phyloP scores from a whole-genome alignment of 2,113 vertebrate genomes.

The Lophura nycthemera region DNA sequence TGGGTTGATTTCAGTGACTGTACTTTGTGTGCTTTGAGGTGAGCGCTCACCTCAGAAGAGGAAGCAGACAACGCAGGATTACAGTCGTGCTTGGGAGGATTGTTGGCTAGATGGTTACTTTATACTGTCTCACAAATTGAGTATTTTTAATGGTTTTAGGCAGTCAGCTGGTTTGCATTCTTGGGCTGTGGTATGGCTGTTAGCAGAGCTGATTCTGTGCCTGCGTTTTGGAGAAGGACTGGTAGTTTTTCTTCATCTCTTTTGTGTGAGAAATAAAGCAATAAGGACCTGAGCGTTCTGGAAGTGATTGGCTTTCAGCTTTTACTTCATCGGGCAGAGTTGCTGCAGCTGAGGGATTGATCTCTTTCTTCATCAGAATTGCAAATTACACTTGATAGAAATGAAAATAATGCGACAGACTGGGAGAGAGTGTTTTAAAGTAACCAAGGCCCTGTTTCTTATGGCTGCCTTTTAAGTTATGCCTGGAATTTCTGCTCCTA shows the following conservation, averaged over 20 bases:
- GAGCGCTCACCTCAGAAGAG: neutral
- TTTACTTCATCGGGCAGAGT: neutral
- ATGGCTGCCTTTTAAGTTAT: slow-evolving; percentile 12
- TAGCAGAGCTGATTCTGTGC: neutral
- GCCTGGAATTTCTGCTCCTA: slow-evolving; percentile 35
- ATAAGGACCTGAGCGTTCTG: neutral
- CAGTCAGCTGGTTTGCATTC: neutral
- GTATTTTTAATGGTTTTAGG: neutral
- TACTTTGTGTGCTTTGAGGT: neutral
- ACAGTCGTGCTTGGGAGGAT: neutral
- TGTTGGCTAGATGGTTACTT: neutral
- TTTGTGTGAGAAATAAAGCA: neutral
- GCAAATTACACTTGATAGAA: neutral
- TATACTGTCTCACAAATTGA: neutral
- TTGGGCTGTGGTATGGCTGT: neutral
- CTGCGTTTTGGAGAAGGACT: neutral
- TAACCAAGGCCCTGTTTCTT: neutral
- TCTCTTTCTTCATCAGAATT: neutral
- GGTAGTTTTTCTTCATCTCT: neutral
- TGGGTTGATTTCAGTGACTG: neutral
- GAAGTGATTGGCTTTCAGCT: neutral
- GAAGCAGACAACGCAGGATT: neutral
- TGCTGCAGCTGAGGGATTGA: neutral
- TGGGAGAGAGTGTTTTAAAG: slow-evolving; percentile 7
- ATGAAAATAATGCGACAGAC: neutral